Evolutionary conservation across 2,113 vertebrate genomes (phyloP).

Genomic region (Neolamprologus caudopunctatus): DNA sequence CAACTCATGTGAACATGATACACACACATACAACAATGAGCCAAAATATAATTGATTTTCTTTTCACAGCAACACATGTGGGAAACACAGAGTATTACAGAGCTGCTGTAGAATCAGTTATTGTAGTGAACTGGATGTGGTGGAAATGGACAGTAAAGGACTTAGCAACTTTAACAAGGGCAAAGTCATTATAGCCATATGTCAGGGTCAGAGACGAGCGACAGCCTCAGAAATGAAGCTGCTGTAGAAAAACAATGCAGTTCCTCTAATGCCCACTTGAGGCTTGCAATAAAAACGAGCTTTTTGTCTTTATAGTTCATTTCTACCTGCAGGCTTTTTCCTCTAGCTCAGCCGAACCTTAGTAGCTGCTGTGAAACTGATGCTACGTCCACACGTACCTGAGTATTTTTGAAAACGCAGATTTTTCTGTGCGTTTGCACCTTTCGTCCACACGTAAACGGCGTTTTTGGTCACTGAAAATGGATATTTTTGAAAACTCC

Average conservation of each 20-base stretch:
- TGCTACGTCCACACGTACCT: no score
- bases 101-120: neutral
- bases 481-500: fast-evolving
- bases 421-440: no score
- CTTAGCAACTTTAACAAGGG: neutral
- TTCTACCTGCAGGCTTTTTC: neutral
- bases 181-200: neutral
- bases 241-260: neutral
- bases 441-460: no score
- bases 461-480: no score
- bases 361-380: neutral
- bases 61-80: neutral
- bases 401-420: no score
- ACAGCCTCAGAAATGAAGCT: neutral
- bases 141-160: neutral
- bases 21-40: neutral
- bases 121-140: neutral
- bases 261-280: neutral
- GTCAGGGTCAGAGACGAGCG: neutral
- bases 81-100: neutral
- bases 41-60: neutral
- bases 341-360: neutral
- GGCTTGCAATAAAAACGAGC: neutral
- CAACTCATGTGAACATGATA: conserved; percentile 29
- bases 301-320: neutral